These are phyloP conservation scores for Nomada flava DNA, from an alignment of 2,888 invertebrate genomes.

Conservation along the genomic window DNA sequence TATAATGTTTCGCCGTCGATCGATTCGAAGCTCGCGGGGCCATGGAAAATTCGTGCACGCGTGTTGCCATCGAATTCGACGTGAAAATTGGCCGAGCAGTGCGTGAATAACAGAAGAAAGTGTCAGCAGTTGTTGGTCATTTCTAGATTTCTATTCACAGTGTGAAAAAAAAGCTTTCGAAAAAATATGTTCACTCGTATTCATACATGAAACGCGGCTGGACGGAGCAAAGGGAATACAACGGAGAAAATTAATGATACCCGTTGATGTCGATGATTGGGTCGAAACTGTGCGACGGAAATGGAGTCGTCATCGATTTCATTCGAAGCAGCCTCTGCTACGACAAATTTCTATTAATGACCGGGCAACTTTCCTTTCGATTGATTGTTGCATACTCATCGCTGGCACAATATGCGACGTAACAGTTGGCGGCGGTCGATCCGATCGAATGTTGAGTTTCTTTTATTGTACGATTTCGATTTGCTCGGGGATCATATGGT, in stretches of 20 bases:
- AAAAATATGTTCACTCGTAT: slow-evolving; percentile 49
- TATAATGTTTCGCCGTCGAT: neutral
- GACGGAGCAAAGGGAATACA: neutral
- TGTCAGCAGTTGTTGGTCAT: neutral
- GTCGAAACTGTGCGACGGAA: slow-evolving; percentile 63
- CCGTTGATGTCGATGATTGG: slow-evolving; percentile 30
- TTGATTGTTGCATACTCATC: slow-evolving; percentile 71
- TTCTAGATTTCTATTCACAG: neutral
- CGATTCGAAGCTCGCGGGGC: neutral
- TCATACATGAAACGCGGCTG: slow-evolving; percentile 4
- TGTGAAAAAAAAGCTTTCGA: slow-evolving; percentile 4
- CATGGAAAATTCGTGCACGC: neutral
- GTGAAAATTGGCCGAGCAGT: neutral
- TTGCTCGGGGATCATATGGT: slow-evolving; percentile 62
- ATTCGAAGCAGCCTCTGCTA: slow-evolving; percentile 54
- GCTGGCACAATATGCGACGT: slow-evolving; percentile 62
- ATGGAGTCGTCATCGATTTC: slow-evolving; percentile 79
- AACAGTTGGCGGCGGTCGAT: slow-evolving; percentile 74
- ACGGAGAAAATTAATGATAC: slow-evolving; percentile 62
- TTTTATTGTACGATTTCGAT: slow-evolving; percentile 72
- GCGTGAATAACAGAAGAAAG: neutral
- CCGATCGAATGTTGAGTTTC: slow-evolving; percentile 64
- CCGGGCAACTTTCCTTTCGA: slow-evolving; percentile 75
- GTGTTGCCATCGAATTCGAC: neutral
- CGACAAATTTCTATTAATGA: slow-evolving; percentile 83